Evolutionary conservation across 2,888 invertebrate species (phyloP), one percentile per base, ranked within the genome.

Genomic region (Hetaerina titia): DNA sequence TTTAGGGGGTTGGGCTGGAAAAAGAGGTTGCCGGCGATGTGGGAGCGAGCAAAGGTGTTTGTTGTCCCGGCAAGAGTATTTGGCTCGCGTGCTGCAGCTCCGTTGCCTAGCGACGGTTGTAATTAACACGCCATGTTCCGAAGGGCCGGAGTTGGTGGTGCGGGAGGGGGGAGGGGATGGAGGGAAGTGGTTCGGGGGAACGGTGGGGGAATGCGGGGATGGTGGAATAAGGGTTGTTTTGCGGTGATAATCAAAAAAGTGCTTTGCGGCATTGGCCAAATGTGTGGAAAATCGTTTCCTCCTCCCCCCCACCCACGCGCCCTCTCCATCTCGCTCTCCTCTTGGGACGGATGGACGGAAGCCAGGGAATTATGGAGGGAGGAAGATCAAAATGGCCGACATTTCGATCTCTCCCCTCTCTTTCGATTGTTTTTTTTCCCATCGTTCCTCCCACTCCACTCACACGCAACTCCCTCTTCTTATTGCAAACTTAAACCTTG

Each of bases 171-270:
- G 15, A n/a, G 88, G 88, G 88, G 17, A 19, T 9, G 69, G 45
- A 15, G 11, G 88, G 4, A 81, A 31, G 60, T 60, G 11, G 17
- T 17, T 17, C 60, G 60, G 17, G 60, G n/a, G n/a, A n/a, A 11
- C 13, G 81, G n/a, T 45, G 88, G 45, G 5, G 56, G 19, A 69
- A 69, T 22, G 56, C 45, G 45, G 88, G 56, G 45, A n/a, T 9
- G 45, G 88, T 9, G 88, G 31, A 45, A 7, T 69, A 88, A 88
- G 56, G 56, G 45, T 88, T 88, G 88, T 69, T 22, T 69, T 69
- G 88, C 22, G 88, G 88, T 22, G 45, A 88, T 88, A 88, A 88
- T 88, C 56, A 88, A 88, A 88, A 88, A 88, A 88, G 88, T 88
- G 56, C 56, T 88, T 56, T 88, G 88, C 17, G 88, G 88, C 45